phyloP scores from a whole-genome alignment of 2,113 vertebrate species.

The Podarcis cretensis region DNA sequence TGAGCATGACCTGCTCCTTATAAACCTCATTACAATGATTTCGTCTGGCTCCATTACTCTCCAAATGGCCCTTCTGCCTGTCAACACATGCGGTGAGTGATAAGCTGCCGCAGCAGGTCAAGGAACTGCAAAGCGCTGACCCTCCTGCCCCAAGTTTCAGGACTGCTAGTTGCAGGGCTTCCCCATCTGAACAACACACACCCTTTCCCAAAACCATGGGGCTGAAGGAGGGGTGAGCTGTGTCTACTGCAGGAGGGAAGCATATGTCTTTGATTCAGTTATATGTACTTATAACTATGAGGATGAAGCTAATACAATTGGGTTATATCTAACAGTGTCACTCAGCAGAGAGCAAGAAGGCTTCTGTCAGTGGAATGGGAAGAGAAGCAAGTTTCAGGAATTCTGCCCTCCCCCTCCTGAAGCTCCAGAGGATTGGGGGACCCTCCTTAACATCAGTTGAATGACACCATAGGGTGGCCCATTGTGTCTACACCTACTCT shows the following conservation, averaged over 20 bases:
- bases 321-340: too few relatives aligned
- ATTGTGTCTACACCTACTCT: neutral
- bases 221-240: neutral
- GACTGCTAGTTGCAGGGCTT: neutral
- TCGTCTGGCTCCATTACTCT: neutral
- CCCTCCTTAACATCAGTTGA: too few relatives aligned
- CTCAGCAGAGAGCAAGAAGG: too few relatives aligned
- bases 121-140: neutral
- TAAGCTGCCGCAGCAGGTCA: neutral
- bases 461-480: too few relatives aligned
- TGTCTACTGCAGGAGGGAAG: neutral
- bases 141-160: neutral
- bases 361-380: too few relatives aligned
- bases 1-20: neutral
- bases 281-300: neutral
- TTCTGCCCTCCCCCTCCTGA: too few relatives aligned
- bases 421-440: too few relatives aligned
- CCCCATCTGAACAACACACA: neutral
- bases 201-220: too few relatives aligned
- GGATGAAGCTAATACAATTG: neutral
- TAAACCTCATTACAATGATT: conserved; percentile 4
- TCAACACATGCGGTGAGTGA: neutral
- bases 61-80: neutral
- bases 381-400: too few relatives aligned
- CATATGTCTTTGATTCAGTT: neutral